Base-by-base conservation (phyloP, 92 coral and sea anemone species). In the Scolanthus callimorphus region DNA sequence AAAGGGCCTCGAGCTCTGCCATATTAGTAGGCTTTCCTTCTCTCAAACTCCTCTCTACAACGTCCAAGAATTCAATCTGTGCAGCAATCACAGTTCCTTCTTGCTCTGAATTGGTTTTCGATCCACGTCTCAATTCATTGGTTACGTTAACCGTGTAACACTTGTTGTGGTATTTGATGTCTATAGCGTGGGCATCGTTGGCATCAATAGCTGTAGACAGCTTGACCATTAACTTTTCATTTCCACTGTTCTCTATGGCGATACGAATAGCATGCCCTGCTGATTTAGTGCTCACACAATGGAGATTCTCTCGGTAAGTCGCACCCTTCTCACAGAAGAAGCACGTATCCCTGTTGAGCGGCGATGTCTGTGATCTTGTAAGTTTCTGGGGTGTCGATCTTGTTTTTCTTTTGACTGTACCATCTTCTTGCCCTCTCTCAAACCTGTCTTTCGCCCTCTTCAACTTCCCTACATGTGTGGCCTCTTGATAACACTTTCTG, bases 131-230 rank as follows among this genome's bases (percentile, higher is more conserved):
- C 30, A 59, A 50, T 23, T 6, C 53, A 20, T 44, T 44, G 4
- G 31, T 34, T 15, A 34, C 41, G 41, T 34, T 34, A 6, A 34
- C 15, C 15, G 60, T n/a, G 44, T 41, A 63, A 29, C 70, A 55
- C 11, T 21, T 57, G 17, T 68, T 77, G 47, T 77, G 84, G 34
- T 69, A 77, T 41, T 69, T 53, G 28, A 67, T 55, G 27, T 67
- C 64, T 2, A 67, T 67, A 31, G 65, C 64, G 45, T 67, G 74
- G 31, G 57, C 47, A 55, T 56, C 65, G 29, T 31, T 22, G 8
- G 54, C 25, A 48, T 52, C 74, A 19, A 56, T 23, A 37, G 74
- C 50, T n/a, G 65, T 67, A 17, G 31, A 30, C 24, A 67, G 74
- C 46, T 67, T 67, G 17, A 52, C 44, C 43, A 20, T 59, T 38